These are phyloP conservation scores for Lepilemur ruficaudatus DNA, from an alignment of 2,797 vertebrate species.

Conservation along the genomic window DNA sequence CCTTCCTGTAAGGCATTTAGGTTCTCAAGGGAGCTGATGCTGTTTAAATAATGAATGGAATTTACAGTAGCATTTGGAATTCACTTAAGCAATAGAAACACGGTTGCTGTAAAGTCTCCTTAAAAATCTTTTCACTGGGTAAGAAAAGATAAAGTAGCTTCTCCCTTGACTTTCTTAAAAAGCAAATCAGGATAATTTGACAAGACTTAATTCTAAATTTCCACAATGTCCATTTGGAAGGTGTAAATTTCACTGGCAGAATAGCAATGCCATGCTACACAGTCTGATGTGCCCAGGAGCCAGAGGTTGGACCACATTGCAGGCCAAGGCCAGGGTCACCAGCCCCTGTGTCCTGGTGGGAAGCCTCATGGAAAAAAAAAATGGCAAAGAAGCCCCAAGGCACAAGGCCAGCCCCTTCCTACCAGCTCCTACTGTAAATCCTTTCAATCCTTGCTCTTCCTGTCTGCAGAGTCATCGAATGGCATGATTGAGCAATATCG, in stretches of 20 bases:
- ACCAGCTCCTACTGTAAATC: background rate
- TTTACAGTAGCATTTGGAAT: conserved; percentile 47
- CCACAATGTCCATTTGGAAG: conserved; percentile 59
- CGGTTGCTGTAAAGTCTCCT: conserved; percentile 58
- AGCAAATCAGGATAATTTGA: conserved; percentile 55
- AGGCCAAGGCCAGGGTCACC: background rate
- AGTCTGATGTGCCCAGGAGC: background rate
- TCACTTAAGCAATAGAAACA: conserved; percentile 75
- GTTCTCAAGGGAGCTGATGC: conserved; percentile 57
- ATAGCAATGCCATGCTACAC: background rate
- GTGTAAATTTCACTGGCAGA: background rate
- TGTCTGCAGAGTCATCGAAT: background rate
- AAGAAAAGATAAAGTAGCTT: conserved; percentile 69
- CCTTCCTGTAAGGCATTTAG: conserved; percentile 50
- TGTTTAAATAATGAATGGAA: conserved; percentile 73
- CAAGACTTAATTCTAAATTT: conserved; percentile 41
- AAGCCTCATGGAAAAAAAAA: background rate
- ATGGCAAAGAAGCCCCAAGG: background rate
- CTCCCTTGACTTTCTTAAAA: conserved; percentile 62
- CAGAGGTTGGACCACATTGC: background rate
- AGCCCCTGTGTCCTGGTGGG: background rate
- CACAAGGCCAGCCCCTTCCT: background rate
- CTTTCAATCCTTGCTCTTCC: background rate
- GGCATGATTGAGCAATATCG: background rate
- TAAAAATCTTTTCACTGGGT: conserved; percentile 75